Percentiles rank a stretch among this genome's conserved stretches.
These are phyloP conservation scores for Phorcus lineatus DNA, from an alignment of 2,888 invertebrate species.

Conservation along the genomic window DNA sequence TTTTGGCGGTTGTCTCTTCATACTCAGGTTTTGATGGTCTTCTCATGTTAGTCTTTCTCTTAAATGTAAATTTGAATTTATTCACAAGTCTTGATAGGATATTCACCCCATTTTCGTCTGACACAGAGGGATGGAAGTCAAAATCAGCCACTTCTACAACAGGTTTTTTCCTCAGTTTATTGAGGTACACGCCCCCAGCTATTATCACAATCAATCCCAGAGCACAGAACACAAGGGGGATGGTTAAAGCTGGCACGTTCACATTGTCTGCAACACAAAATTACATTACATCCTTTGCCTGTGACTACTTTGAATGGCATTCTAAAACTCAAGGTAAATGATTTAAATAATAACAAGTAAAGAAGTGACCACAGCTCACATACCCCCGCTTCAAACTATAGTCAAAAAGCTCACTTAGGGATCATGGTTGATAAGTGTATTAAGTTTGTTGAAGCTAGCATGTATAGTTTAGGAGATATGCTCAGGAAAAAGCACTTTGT, in stretches of 20 bases:
- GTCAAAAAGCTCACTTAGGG: no score
- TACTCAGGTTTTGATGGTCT: neutral
- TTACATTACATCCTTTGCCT: neutral
- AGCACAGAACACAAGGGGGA: constrained; percentile 43
- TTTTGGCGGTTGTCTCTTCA: neutral
- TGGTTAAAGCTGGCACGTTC: constrained; percentile 34
- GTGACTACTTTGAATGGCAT: no score
- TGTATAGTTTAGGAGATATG: no score
- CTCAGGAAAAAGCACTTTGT: no score
- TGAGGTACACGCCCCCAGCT: constrained; percentile 41
- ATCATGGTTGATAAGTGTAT: no score
- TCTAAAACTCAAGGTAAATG: no score
- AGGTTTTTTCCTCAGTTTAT: constrained; percentile 41
- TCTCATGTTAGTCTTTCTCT: neutral
- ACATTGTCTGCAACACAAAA: constrained; percentile 30
- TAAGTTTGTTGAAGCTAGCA: no score
- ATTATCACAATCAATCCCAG: constrained; percentile 35
- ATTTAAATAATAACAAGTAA: no score
- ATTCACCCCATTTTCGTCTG: constrained; percentile 15
- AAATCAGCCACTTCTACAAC: constrained; percentile 60
- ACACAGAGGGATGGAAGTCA: constrained; percentile 57
- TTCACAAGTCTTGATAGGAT: neutral
- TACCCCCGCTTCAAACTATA: no score
- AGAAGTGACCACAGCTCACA: no score
- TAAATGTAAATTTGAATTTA: neutral